Evolutionary conservation across 2,888 invertebrate genomes (phyloP).

Genomic region (Drymonia ruficornis): DNA sequence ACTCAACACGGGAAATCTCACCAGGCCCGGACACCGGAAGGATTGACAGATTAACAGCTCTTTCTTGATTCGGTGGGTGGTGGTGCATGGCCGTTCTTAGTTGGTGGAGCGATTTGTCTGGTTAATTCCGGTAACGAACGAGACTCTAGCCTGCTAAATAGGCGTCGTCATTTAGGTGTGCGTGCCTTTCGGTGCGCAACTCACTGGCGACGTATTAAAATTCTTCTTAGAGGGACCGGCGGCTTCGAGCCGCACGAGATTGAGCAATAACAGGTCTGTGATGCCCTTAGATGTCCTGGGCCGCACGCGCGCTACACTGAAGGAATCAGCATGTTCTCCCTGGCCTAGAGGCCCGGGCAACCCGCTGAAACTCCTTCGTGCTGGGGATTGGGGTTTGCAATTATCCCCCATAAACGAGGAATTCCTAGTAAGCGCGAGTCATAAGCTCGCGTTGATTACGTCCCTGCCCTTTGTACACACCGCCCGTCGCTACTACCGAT

Average conservation of each 20-base stretch:
- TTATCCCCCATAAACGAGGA: slow-evolving; percentile 57
- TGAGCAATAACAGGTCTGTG: slow-evolving; percentile 63
- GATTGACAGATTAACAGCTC: slow-evolving; percentile 89
- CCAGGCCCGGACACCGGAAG: slow-evolving; percentile 88
- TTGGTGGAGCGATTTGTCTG: slow-evolving; percentile 90
- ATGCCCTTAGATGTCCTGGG: slow-evolving; percentile 86
- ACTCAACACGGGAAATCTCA: slow-evolving; percentile 89
- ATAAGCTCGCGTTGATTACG: slow-evolving; percentile 88
- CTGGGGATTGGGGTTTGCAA: slow-evolving; percentile 84
- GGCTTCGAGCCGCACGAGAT: slow-evolving; percentile 84
- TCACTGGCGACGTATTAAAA: slow-evolving; percentile 51
- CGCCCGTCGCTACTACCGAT: slow-evolving; percentile 90
- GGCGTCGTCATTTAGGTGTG: slow-evolving; percentile 40
- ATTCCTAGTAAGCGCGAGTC: slow-evolving; percentile 87
- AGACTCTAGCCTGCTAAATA: slow-evolving; percentile 85
- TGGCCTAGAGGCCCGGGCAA: slow-evolving; percentile 86
- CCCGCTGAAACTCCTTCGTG: slow-evolving; percentile 88
- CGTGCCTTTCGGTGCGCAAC: slow-evolving; percentile 40
- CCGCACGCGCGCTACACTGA: slow-evolving; percentile 87
- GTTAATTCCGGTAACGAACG: slow-evolving; percentile 91
- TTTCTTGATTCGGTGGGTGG: slow-evolving; percentile 86
- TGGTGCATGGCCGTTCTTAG: slow-evolving; percentile 84
- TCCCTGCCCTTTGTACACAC: slow-evolving; percentile 88
- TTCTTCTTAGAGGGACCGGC: slow-evolving; percentile 86
- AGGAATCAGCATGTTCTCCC: slow-evolving; percentile 84